phyloP scores from a whole-genome alignment of 2,888 invertebrate species.

The Iselma pallidipennis region DNA sequence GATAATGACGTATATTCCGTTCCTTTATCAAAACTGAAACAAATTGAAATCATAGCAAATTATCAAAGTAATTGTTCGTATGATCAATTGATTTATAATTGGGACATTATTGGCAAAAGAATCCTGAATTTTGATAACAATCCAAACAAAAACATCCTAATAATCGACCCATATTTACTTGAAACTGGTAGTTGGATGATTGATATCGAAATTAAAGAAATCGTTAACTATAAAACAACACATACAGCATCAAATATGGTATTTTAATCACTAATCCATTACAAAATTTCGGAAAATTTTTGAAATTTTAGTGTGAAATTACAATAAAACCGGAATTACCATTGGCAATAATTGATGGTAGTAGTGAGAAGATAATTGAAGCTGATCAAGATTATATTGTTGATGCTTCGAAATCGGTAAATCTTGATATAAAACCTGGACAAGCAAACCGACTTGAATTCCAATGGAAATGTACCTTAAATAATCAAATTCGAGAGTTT shows the following conservation, averaged over 20 bases:
- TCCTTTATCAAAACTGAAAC: not conserved
- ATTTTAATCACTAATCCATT: not conserved
- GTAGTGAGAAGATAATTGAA: conserved; percentile 4
- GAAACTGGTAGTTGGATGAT: not conserved
- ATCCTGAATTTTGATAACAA: not conserved
- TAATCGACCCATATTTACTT: not conserved
- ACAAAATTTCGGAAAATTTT: not conserved
- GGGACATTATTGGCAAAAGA: conserved; percentile 1
- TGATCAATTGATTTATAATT: not conserved
- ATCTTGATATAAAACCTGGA: conserved; percentile 8
- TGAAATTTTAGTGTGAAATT: not conserved
- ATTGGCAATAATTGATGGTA: conserved; percentile 12
- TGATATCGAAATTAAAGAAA: not conserved
- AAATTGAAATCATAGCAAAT: not conserved
- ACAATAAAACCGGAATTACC: not conserved
- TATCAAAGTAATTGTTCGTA: not conserved
- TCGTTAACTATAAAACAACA: not conserved
- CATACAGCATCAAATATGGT: not conserved
- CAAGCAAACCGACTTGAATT: not conserved
- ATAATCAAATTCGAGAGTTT: not conserved
- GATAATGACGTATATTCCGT: not conserved
- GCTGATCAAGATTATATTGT: conserved; percentile 1
- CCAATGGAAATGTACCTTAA: conserved; percentile 12
- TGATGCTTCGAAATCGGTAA: conserved; percentile 13
- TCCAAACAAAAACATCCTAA: not conserved